A percentile compares a stretch with the other conserved stretches of the same genome.
These are phyloP conservation scores for Benthosema pterotum DNA, from an alignment of 2,797 vertebrate species.

Conservation along the genomic window DNA sequence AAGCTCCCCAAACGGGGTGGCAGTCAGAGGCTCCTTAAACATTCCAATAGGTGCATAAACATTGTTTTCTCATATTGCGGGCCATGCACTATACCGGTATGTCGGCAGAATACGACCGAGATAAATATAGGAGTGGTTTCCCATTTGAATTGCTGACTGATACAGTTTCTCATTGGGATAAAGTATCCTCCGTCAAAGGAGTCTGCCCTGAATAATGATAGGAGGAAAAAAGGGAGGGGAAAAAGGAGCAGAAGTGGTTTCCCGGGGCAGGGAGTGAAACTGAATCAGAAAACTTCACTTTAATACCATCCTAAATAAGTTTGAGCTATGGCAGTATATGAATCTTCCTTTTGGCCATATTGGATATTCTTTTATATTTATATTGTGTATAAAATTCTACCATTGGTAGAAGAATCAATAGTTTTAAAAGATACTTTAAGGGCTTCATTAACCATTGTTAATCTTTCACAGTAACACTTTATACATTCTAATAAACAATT, in stretches of 20 bases:
- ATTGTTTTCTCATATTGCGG: conserved; percentile 49
- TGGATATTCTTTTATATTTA: too few species aligned
- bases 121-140: neutral
- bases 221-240: neutral
- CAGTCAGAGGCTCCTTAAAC: conserved; percentile 40
- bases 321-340: too few species aligned
- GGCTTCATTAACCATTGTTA: too few species aligned
- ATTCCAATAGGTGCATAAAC: conserved; percentile 41
- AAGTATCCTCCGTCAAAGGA: conserved; percentile 19
- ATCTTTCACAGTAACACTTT: too few species aligned
- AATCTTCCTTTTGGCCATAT: too few species aligned
- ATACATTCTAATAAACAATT: too few species aligned
- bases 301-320: neutral
- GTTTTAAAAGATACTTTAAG: too few species aligned
- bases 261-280: neutral
- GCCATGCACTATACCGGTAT: conserved; percentile 34
- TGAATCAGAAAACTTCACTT: conserved; percentile 17
- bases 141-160: conserved; percentile 12
- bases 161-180: conserved; percentile 28
- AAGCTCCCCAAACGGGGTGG: conserved; percentile 17
- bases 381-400: too few species aligned
- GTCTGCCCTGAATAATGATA: conserved; percentile 1
- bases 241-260: neutral
- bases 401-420: too few species aligned
- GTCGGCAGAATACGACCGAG: neutral